Conservation (phyloP, 2,113 vertebrate species). For the Menura novaehollandiae region DNA sequence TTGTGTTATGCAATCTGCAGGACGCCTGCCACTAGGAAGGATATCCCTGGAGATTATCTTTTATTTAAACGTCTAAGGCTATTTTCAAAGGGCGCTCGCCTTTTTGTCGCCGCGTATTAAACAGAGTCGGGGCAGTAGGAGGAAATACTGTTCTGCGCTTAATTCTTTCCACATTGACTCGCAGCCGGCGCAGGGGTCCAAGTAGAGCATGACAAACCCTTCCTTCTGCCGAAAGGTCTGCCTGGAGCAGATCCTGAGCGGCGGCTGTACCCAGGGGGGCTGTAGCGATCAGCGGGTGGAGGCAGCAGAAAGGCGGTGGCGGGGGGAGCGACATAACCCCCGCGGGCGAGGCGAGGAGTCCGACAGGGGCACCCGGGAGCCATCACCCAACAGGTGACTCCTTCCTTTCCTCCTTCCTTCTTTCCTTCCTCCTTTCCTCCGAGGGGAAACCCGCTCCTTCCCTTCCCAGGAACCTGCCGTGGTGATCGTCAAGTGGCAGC, state of each 20-base stretch:
- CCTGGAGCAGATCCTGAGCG: not conserved
- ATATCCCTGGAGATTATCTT: not conserved
- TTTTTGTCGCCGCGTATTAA: not conserved
- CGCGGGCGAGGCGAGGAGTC: constrained; percentile 43
- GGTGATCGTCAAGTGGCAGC: constrained; percentile 68
- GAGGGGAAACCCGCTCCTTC: not conserved
- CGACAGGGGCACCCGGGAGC: constrained; percentile 58
- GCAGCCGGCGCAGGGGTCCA: not conserved
- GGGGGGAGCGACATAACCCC: not conserved
- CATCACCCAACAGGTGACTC: constrained; percentile 76
- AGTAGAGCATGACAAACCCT: not conserved
- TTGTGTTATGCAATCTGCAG: not conserved
- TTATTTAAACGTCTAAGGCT: constrained; percentile 12
- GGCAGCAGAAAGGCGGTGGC: not conserved
- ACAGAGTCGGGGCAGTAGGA: not conserved
- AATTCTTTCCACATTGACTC: not conserved
- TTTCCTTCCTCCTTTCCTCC: not conserved
- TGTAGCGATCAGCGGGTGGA: not conserved
- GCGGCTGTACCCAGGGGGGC: constrained; percentile 4
- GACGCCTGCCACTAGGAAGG: not conserved
- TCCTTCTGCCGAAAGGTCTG: not conserved
- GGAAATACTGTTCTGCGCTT: not conserved
- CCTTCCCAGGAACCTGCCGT: constrained; percentile 57
- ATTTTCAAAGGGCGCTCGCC: constrained; percentile 22
- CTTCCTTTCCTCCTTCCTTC: not conserved